Base-by-base conservation (phyloP, 2,797 vertebrate genomes). In the Brachyrhaphis roseni region DNA sequence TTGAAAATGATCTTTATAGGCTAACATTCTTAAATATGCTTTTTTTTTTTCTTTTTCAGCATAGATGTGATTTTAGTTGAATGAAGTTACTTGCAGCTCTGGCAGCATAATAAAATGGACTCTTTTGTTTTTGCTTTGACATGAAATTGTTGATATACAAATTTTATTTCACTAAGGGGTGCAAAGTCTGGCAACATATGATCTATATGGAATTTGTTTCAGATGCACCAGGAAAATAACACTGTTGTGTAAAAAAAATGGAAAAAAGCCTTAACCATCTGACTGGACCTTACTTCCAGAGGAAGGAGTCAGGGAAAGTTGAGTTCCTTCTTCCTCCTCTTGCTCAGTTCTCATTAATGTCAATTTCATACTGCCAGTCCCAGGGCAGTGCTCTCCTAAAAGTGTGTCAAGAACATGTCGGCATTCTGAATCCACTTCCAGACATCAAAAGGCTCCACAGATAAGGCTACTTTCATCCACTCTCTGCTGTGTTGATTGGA, bases 261-360 rank as follows among this genome's bases (percentile, higher is more conserved):
- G 12, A 34, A 34, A 28, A 47, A 64, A 78, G 46, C 77, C 7
- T 49, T 20, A 74, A 74, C 75, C 70, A 72, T 82, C 73, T 26
- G 74, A 83, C 36, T 81, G 72, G 64, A 78, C 62, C 78, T 84
- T 89, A 79, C 85, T 89, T 85, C 79, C 76, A 64, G 80, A 82
- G 62, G 78, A 83, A 82, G 81, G 84, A 91, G 90, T 93, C 90
- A 91, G 78, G 71, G 73, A 88, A 84, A 94, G 92, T 93, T 93
- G 83, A 92, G 74, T 81, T 72, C 84, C 89, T 84, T 92, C 89
- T 82, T 81, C 82, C 77, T 88, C 79, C 82, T 59, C 70, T 82
- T 83, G 88, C 91, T 88, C 85, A 84, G 47, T 91, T 95, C 91
- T 93, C 91, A 95, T 95, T 95, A 95, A 95, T 94, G 91, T 91